These are phyloP conservation scores for Zoanthus solanderi DNA, from an alignment of 92 coral and sea anemone species.

Conservation along the genomic window DNA sequence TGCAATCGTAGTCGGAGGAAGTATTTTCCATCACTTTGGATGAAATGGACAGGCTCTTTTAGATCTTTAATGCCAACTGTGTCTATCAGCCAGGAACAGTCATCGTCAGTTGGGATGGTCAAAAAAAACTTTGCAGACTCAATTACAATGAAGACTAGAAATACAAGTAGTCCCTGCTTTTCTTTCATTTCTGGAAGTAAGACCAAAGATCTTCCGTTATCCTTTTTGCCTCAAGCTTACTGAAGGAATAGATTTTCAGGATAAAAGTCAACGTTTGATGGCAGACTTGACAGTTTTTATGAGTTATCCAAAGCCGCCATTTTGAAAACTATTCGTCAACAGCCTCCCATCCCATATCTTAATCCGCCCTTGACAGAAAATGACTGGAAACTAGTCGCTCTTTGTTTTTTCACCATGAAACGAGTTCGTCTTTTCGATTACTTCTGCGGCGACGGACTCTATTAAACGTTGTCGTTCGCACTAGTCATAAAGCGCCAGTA, in stretches of 20 bases:
- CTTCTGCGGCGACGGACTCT: no score
- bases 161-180: neutral
- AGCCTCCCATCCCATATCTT: no score
- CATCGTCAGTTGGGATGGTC: constrained; percentile 10
- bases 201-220: constrained; percentile 5
- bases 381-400: no score
- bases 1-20: constrained; percentile 69
- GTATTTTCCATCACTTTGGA: constrained; percentile 63
- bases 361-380: no score
- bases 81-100: constrained; percentile 69
- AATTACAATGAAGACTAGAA: neutral
- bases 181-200: constrained; percentile 2
- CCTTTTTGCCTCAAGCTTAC: neutral
- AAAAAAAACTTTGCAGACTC: neutral
- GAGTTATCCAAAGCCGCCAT: neutral
- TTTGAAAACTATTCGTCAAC: neutral
- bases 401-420: no score
- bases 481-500: no score
- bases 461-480: no score
- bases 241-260: neutral
- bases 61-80: constrained; percentile 48
- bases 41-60: constrained; percentile 32
- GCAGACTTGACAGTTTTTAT: neutral
- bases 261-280: neutral
- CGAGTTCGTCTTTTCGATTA: no score